These are phyloP conservation scores for Megaleporinus macrocephalus DNA, from an alignment of 2,113 vertebrate species.

Conservation along the genomic window DNA sequence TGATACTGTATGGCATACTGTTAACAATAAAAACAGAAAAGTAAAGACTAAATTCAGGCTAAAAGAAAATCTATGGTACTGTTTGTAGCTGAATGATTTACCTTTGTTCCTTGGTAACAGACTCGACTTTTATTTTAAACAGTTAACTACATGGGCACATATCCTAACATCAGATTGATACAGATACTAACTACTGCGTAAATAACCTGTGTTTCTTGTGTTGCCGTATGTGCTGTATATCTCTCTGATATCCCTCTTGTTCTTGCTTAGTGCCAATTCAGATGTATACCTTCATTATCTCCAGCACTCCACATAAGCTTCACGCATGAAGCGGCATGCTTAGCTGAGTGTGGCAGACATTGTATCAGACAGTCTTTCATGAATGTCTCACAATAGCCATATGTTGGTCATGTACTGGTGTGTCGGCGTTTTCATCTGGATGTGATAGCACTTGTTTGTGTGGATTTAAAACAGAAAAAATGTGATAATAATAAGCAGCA, in stretches of 20 bases:
- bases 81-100: background rate
- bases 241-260: background rate
- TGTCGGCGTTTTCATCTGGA: background rate
- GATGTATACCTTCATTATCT: background rate
- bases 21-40: background rate
- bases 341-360: background rate
- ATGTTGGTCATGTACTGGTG: background rate
- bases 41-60: background rate
- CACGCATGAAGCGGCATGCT: background rate
- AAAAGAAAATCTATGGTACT: background rate
- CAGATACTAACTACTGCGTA: background rate
- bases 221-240: background rate
- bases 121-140: too few species aligned
- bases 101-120: background rate
- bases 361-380: background rate
- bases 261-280: background rate
- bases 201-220: background rate
- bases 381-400: background rate
- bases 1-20: background rate
- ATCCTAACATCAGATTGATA: background rate
- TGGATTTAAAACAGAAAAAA: too few species aligned
- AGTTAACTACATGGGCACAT: too few species aligned
- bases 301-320: background rate
- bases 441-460: background rate
- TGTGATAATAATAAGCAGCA: too few species aligned